These are phyloP conservation scores for Temnothorax ravouxi DNA, from an alignment of 2,888 invertebrate species.

Conservation along the genomic window DNA sequence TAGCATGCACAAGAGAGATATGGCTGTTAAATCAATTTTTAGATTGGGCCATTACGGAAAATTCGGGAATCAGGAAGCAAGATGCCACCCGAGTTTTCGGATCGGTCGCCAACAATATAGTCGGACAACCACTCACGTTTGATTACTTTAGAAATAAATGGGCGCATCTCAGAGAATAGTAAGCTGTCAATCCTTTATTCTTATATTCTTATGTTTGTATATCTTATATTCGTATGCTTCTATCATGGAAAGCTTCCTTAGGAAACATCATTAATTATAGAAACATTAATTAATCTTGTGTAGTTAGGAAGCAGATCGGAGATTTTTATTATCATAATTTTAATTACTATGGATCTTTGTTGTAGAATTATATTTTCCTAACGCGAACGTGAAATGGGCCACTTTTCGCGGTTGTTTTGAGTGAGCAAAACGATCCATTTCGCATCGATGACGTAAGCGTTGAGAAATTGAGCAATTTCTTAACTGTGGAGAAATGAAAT, in stretches of 20 bases:
- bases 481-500: no score
- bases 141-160: constrained; percentile 93
- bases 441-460: no score
- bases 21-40: constrained; percentile 94
- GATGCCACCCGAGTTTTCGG: constrained; percentile 93
- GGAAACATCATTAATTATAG: background rate
- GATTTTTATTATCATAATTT: background rate
- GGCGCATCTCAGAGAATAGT: constrained; percentile 91
- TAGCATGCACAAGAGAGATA: constrained; percentile 94
- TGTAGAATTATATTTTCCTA: background rate
- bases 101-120: constrained; percentile 91
- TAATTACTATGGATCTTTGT: background rate
- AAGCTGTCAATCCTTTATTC: constrained; percentile 84
- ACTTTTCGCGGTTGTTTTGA: no score
- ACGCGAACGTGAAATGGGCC: no score
- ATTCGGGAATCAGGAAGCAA: constrained; percentile 93
- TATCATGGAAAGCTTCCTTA: background rate
- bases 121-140: constrained; percentile 94
- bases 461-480: no score
- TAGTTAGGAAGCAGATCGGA: background rate
- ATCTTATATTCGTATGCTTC: background rate
- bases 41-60: constrained; percentile 91
- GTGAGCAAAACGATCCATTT: no score
- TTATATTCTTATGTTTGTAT: background rate
- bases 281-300: background rate